These are phyloP conservation scores for Cynopterus brachyotis DNA, from an alignment of 2,113 vertebrate species.

Conservation along the genomic window DNA sequence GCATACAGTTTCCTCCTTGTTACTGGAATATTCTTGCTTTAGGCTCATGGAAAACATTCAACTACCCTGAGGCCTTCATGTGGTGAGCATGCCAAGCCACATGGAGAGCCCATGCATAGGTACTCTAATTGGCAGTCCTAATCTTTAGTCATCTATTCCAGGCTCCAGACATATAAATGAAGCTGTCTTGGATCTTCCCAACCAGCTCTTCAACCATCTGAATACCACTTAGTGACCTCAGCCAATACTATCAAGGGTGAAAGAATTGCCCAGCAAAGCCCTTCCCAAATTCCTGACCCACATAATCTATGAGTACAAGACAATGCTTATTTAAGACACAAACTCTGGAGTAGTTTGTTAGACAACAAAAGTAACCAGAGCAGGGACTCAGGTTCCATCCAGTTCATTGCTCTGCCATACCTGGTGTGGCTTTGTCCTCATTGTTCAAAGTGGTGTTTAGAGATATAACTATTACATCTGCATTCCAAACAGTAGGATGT, in stretches of 20 bases:
- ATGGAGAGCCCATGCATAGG: background rate
- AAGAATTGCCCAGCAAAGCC: background rate
- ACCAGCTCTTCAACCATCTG: background rate
- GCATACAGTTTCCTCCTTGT: background rate
- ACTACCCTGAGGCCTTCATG: background rate
- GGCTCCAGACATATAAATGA: background rate
- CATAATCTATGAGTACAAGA: background rate
- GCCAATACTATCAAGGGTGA: background rate
- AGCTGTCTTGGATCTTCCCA: background rate
- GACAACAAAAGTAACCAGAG: background rate
- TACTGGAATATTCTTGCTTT: conserved; percentile 7
- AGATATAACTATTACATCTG: background rate
- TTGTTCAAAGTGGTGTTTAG: background rate
- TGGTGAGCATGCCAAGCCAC: background rate
- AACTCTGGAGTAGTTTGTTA: background rate
- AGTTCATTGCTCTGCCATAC: background rate
- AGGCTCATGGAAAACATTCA: background rate
- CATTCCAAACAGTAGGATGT: background rate
- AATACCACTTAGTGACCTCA: background rate
- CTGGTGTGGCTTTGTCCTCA: background rate
- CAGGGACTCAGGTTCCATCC: background rate
- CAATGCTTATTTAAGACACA: background rate
- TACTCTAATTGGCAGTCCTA: background rate
- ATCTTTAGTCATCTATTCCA: background rate
- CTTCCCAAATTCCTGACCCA: background rate